Base-by-base conservation (phyloP, 2,797 vertebrate species). In the Anguilla megastoma region DNA sequence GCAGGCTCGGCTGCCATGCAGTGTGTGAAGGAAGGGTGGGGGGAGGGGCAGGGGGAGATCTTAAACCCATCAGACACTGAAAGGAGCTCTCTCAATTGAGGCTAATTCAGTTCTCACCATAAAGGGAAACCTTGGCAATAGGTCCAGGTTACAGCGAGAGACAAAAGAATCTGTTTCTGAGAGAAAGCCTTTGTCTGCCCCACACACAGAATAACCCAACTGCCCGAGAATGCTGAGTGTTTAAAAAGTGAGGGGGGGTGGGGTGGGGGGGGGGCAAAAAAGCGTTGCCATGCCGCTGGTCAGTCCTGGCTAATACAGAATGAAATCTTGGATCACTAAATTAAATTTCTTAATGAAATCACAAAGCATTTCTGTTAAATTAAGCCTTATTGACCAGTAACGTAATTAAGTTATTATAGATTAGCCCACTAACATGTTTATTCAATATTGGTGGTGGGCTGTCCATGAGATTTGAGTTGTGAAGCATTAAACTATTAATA, bases 61-160 rank as follows among this genome's bases (percentile, higher is more conserved):
- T 88, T 80, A 88, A 88, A 54, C 66, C 36, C 50, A 63, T 24
- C 41, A 63, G 85, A 88, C 14, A 21, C 45, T 24, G 58, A 86
- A 83, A 86, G 52, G 58, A 83, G 58, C 85, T 60, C 27, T 71
- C 24, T 89, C 86, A 89, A 85, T 79, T 66, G 60, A 89, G 87
- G 84, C 84, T 56, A 86, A 90, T 84, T 89, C 85, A 88, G 66
- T 87, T 88, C 60, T 88, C 82, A 87, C 84, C 48, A 88, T 89
- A 5, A 83, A 52, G 52, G 50, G 30, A 36, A 71, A 88, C 30
- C 76, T 89, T 90, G 84, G 86, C 85, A 88, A 86, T 58, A 88
- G 83, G 50, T 87, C 74, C 85, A 90, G 74, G 86, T 82, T 83
- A 54, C 60, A 63, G 66, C 45, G 21, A 86, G 54, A 86, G 80